Evolutionary conservation across 2,797 vertebrate genomes (phyloP).

Genomic region (Poecilia wingei): DNA sequence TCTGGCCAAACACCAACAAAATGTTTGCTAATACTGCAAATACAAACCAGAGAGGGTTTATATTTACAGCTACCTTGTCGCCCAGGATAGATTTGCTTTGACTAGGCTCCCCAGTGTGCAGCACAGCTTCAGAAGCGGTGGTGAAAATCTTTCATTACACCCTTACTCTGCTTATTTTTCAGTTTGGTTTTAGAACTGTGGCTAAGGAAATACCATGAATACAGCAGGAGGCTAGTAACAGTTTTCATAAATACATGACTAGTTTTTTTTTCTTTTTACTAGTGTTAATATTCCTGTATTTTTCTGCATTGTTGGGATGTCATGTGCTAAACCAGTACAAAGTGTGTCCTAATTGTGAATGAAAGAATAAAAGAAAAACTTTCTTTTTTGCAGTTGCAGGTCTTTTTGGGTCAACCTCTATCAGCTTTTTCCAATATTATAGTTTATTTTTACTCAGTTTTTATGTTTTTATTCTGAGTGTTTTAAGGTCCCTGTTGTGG

Average conservation of each 20-base stretch:
- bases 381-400: background rate
- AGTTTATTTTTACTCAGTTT: background rate
- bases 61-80: slow-evolving; percentile 28
- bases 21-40: slow-evolving; percentile 52
- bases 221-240: slow-evolving; percentile 1
- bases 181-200: slow-evolving; percentile 16
- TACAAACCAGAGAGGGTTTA: slow-evolving; percentile 34
- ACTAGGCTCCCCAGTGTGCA: slow-evolving; percentile 33
- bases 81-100: slow-evolving; percentile 44
- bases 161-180: slow-evolving; percentile 19
- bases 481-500: too few relatives aligned
- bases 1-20: slow-evolving; percentile 52
- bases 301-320: background rate
- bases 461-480: background rate
- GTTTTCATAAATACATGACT: slow-evolving; percentile 10
- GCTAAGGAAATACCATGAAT: slow-evolving; percentile 20
- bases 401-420: background rate
- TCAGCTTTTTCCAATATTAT: background rate
- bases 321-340: background rate
- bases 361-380: background rate
- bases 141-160: slow-evolving; percentile 21
- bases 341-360: background rate
- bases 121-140: slow-evolving; percentile 43
- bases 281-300: background rate
- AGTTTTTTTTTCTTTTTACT: background rate